These are phyloP conservation scores for Drosophila pandora DNA, from an alignment of 1,140 invertebrate genomes.

Conservation along the genomic window DNA sequence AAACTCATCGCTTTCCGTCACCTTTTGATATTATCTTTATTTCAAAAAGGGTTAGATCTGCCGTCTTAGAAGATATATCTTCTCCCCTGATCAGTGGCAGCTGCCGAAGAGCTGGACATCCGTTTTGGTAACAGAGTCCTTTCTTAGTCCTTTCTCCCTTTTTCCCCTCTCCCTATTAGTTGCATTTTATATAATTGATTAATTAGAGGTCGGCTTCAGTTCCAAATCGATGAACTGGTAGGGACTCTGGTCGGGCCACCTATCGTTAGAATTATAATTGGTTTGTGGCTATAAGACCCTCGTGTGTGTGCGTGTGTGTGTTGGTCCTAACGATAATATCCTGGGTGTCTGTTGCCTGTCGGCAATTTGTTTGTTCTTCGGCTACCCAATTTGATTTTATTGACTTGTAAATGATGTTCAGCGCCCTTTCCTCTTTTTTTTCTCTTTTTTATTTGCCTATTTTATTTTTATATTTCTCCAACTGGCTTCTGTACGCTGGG, in stretches of 20 bases:
- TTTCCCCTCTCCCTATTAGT: constrained; percentile 51
- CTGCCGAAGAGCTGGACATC: constrained; percentile 13
- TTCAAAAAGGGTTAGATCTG: constrained; percentile 19
- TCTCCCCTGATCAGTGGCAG: constrained; percentile 9
- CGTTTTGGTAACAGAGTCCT: constrained; percentile 20
- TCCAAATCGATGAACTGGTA: constrained; percentile 17
- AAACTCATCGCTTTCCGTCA: constrained; percentile 15
- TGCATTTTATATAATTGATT: constrained; percentile 82
- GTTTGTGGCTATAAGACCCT: constrained; percentile 40
- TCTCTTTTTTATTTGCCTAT: neutral
- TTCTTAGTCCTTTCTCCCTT: constrained; percentile 25
- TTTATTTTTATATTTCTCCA: constrained; percentile 5
- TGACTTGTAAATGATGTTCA: constrained; percentile 77
- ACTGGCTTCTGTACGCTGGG: constrained; percentile 24
- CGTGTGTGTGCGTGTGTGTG: constrained; percentile 13
- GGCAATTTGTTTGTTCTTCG: constrained; percentile 72
- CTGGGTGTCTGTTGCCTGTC: constrained; percentile 43
- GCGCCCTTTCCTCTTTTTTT: neutral
- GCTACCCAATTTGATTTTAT: constrained; percentile 72
- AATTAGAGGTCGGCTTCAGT: constrained; percentile 78
- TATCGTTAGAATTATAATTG: constrained; percentile 82
- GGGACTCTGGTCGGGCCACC: constrained; percentile 16
- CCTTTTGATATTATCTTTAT: constrained; percentile 7
- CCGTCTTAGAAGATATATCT: neutral
- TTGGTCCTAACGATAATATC: constrained; percentile 66